Evolutionary conservation across 1,140 invertebrate species (phyloP), one percentile per base, ranked within the genome.

Genomic region (Diabrotica virgifera): DNA sequence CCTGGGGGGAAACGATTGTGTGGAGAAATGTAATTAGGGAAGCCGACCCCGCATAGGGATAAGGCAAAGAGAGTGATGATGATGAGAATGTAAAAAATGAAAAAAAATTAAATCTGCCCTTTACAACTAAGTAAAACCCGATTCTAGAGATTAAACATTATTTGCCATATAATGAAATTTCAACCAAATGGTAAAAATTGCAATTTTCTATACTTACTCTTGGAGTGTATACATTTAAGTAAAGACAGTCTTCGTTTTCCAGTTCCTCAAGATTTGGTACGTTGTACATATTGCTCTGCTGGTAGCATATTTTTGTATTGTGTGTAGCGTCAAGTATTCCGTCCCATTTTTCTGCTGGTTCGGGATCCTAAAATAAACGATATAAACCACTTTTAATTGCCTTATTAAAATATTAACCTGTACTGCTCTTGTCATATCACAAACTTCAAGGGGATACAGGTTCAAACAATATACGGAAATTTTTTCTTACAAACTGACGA

Each of bases 141-240:
- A 51, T 10, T 12, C 1, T 9, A 51, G 1, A 51, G 46, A 9
- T 51, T 2, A 10, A 51, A 51, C 12, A 51, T 51, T 12, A 1
- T 12, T 51, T 51, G 12, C 5, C 1, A 12, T 51, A 10, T 51
- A 51, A 51, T 51, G 2, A 51, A 24, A 24, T 51, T 12, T 12
- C 5, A 5, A 51, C 12, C 2, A 10, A 10, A 51, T 51, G 9
- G 9, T 12, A 51, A 10, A 24, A 24, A 24, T 24, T 24, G 24
- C 4, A 24, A 24, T 24, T 24, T 1, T 24, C 1, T 6, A 58
- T 12, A 68, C 55, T 59, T 12, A 65, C 63, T 59, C 38, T 9
- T 62, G 67, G 63, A 3, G 63, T 65, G 37, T 68, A 68, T 51
- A 68, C 63, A 53, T 68, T 68, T 13, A 68, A 36, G 52, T 68